phyloP scores from a whole-genome alignment of 1,140 invertebrate genomes.

The Cephus cinctus region DNA sequence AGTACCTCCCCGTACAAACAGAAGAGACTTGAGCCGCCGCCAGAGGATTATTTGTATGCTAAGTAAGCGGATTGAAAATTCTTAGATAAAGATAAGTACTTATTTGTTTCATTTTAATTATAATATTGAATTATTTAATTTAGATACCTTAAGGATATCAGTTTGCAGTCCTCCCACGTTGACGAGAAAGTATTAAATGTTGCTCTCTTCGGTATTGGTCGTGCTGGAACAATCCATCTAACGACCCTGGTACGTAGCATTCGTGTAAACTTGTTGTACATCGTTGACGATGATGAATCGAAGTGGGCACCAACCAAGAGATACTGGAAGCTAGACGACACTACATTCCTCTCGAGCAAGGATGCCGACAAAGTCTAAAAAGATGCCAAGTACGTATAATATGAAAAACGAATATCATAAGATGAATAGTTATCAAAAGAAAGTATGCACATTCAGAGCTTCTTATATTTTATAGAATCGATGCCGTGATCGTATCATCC shows the following conservation, averaged over 20 bases:
- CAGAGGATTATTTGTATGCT: conserved; percentile 38
- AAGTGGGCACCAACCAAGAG: conserved; percentile 52
- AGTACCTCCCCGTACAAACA: conserved; percentile 11
- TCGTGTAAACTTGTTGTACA: conserved; percentile 60
- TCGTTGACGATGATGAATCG: conserved; percentile 59
- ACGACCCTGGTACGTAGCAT: conserved; percentile 57
- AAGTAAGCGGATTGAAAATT: conserved; percentile 27
- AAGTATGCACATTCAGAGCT: conserved; percentile 10
- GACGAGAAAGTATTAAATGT: conserved; percentile 28
- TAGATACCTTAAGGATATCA: conserved; percentile 32
- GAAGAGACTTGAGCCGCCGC: conserved; percentile 14
- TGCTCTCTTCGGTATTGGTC: conserved; percentile 63
- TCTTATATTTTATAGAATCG: conserved; percentile 50
- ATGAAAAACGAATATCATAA: conserved; percentile 7
- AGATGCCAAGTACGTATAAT: conserved; percentile 57
- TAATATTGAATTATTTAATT: conserved; percentile 3
- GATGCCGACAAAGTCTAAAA: conserved; percentile 56
- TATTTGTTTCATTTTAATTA: not conserved
- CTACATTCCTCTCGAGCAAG: conserved; percentile 56
- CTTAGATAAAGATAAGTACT: conserved; percentile 3
- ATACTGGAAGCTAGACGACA: conserved; percentile 56
- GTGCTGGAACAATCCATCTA: conserved; percentile 65
- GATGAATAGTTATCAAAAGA: conserved; percentile 7
- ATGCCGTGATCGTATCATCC: conserved; percentile 60
- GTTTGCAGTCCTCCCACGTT: conserved; percentile 16